Evolutionary conservation across 2,888 invertebrate genomes (phyloP), one percentile per base, ranked within the genome.

Genomic region (Leptarthrus brevirostris): DNA sequence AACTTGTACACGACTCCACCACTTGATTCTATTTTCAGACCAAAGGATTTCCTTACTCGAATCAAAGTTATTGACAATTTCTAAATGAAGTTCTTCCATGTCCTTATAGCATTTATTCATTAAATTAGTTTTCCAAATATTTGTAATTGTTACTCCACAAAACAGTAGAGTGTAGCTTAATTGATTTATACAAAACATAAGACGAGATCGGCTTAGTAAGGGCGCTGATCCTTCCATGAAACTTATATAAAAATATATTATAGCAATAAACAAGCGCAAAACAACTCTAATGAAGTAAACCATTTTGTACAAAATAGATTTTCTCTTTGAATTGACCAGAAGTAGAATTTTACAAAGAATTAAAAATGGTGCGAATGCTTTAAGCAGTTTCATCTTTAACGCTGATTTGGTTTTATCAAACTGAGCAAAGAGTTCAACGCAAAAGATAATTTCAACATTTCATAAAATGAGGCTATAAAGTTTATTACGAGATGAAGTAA

Each of bases 131-230:
- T 47, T 26, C 6, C 10, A 47, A 10, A 69, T 16, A 47, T 69
- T 69, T 3, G 66, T 26, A 4, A 49, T n/a, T 69, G 49, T 49
- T 44, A 24, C 40, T 30, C 66, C 66, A 49, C 47, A 69, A 47
- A 69, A 69, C 18, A 69, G 26, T 16, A 69, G 1, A 10, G 2
- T 44, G 40, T 49, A 69, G 20, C 66, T 69, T 1, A 66, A 10
- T 30, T 66, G 66, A 66, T 66, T 66, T 14, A 66, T 66, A 14
- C 30, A 26, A 47, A 24, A 66, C 66, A 66, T 66, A 1, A 66
- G 18, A 16, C 18, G 22, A 2, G 49, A 3, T 14, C 66, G 49
- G 3, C 14, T 12, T 14, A 2, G 20, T 8, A 26, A 12, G 14
- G 8, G 16, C n/a, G 1, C 8, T 30, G 24, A 44, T 26, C 26